A percentile compares a stretch with the other conserved stretches of the same genome.
phyloP scores from a whole-genome alignment of 2,888 invertebrate genomes.

The Eupithecia exiguata region DNA sequence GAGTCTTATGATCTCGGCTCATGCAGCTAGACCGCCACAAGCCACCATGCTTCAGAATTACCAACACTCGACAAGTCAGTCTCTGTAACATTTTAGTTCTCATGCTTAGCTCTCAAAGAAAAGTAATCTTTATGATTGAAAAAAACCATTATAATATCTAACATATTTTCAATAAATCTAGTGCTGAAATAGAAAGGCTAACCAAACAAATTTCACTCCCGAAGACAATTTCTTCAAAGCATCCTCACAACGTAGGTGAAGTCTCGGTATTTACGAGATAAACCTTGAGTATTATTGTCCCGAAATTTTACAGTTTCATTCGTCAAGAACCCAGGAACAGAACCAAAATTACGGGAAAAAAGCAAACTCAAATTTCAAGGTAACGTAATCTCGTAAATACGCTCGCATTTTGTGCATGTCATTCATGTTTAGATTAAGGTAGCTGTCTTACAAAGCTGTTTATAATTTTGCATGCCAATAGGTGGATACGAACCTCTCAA shows the following conservation, averaged over 20 bases:
- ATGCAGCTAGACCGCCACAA: not conserved
- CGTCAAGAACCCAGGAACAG: slow-evolving; percentile 33
- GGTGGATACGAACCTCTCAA: not conserved
- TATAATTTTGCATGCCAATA: not conserved
- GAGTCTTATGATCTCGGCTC: slow-evolving; percentile 73
- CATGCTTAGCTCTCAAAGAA: not conserved
- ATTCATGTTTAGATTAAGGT: not conserved
- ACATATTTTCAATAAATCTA: not conserved
- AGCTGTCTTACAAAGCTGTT: not conserved
- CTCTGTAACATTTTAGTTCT: not conserved
- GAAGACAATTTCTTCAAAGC: slow-evolving; percentile 3
- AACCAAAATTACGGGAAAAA: slow-evolving; percentile 32
- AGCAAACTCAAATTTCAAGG: slow-evolving; percentile 37
- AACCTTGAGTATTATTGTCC: slow-evolving; percentile 24
- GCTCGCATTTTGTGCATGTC: slow-evolving; percentile 7
- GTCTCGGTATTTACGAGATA: slow-evolving; percentile 27
- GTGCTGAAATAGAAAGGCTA: not conserved
- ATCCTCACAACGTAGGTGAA: slow-evolving; percentile 4
- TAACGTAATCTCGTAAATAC: slow-evolving; percentile 36
- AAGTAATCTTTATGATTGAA: not conserved
- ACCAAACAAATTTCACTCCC: slow-evolving; percentile 1
- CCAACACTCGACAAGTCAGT: not conserved
- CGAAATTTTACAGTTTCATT: slow-evolving; percentile 33
- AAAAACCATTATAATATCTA: not conserved
- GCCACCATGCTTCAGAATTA: slow-evolving; percentile 1